A percentile compares a stretch with the other conserved stretches of the same genome.
Conservation (phyloP, 1,140 invertebrate genomes). For the Aricia agestis region DNA sequence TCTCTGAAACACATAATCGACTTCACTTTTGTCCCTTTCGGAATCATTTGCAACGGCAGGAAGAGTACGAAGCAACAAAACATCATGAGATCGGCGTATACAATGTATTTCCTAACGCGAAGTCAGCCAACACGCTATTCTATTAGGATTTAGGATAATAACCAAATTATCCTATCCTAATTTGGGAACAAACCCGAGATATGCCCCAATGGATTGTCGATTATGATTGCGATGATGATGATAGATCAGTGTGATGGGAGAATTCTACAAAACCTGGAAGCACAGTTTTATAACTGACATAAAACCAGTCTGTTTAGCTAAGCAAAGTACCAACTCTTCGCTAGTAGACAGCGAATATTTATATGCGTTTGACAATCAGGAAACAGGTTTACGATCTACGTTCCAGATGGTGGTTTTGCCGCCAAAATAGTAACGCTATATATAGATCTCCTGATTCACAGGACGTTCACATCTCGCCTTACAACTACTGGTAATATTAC, state of each 20-base stretch:
- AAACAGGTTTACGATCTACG: slow-evolving; percentile 32
- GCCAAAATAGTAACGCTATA: slow-evolving; percentile 54
- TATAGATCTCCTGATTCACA: slow-evolving; percentile 36
- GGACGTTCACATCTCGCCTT: slow-evolving; percentile 44
- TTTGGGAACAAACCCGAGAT: background rate
- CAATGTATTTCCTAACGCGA: too few relatives aligned
- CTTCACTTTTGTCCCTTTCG: too few relatives aligned
- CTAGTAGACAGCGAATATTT: slow-evolving; percentile 4
- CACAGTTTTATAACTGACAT: too few relatives aligned
- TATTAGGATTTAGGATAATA: slow-evolving; percentile 7
- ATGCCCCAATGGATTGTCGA: background rate
- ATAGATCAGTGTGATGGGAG: background rate
- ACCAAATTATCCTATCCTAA: background rate
- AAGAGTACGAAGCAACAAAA: too few relatives aligned
- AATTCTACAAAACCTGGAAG: background rate
- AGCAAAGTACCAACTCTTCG: background rate
- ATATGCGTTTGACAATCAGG: slow-evolving; percentile 24
- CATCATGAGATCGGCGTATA: too few relatives aligned
- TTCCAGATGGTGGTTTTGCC: slow-evolving; percentile 44
- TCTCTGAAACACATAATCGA: slow-evolving; percentile 78
- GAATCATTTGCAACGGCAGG: too few relatives aligned
- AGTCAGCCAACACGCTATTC: too few relatives aligned
- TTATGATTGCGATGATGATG: background rate
- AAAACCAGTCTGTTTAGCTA: too few relatives aligned
- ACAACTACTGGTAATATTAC: slow-evolving; percentile 2